phyloP scores from a whole-genome alignment of 2,113 vertebrate species.

The Spilogale gracilis region DNA sequence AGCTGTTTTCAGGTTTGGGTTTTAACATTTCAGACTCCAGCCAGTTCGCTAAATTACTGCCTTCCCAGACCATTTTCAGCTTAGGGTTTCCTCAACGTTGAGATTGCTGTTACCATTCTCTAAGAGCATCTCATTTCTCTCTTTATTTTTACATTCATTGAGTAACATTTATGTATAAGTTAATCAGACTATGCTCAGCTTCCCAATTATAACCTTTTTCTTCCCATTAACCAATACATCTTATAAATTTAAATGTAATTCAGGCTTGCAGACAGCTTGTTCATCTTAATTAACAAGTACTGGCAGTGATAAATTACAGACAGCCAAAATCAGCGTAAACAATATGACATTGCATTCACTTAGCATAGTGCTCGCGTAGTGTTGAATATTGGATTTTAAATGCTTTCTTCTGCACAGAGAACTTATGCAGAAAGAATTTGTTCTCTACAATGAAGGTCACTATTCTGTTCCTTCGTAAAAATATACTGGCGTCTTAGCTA shows the following conservation, averaged over 20 bases:
- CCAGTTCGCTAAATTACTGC: not conserved
- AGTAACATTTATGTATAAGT: not conserved
- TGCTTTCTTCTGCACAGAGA: conserved; percentile 71
- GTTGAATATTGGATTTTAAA: conserved; percentile 59
- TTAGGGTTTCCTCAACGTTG: not conserved
- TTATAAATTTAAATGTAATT: conserved; percentile 57
- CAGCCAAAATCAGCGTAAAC: conserved; percentile 51
- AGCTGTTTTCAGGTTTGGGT: conserved; percentile 43
- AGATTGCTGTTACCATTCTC: not conserved
- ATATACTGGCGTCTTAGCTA: conserved; percentile 70
- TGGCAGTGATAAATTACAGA: conserved; percentile 68
- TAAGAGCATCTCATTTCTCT: not conserved
- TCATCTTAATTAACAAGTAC: conserved; percentile 61
- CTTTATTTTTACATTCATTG: not conserved
- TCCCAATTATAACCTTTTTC: conserved; percentile 33
- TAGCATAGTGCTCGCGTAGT: conserved; percentile 78
- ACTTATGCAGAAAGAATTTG: conserved; percentile 69
- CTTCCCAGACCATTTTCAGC: not conserved
- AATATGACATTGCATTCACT: conserved; percentile 18
- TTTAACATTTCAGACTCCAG: not conserved
- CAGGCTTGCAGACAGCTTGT: conserved; percentile 11
- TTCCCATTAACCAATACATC: conserved; percentile 58
- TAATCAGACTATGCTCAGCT: not conserved
- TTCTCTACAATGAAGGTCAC: conserved; percentile 62
- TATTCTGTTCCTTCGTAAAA: conserved; percentile 60